Percentiles rank a stretch among this genome's conserved stretches.
These are phyloP conservation scores for Eleginops maclovinus DNA, from an alignment of 2,113 vertebrate species.

Conservation along the genomic window DNA sequence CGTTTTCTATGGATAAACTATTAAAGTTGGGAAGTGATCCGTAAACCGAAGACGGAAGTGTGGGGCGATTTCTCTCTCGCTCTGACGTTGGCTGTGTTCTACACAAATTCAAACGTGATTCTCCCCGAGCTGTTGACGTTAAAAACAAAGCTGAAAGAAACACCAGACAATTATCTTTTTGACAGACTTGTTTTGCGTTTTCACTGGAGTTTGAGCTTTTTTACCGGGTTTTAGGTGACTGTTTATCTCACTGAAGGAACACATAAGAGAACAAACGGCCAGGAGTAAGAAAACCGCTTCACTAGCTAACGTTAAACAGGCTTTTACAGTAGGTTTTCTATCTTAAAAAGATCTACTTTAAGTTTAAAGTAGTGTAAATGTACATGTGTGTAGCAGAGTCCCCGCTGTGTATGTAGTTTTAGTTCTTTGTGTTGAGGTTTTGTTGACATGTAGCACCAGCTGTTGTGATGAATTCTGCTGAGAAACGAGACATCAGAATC, in stretches of 20 bases:
- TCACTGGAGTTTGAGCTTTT: background rate
- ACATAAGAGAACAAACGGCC: background rate
- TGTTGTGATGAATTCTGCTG: constrained; percentile 47
- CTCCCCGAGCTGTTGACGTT: background rate
- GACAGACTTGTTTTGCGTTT: background rate
- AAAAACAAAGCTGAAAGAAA: background rate
- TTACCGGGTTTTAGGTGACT: background rate
- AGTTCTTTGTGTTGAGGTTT: too few relatives aligned
- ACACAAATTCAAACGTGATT: constrained; percentile 17
- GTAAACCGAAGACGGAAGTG: constrained; percentile 41
- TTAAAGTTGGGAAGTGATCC: too few relatives aligned
- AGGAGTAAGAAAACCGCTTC: background rate
- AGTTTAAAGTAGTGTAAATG: background rate
- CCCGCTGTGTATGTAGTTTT: too few relatives aligned
- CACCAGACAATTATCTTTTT: accelerated
- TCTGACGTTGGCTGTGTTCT: background rate
- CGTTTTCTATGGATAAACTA: accelerated
- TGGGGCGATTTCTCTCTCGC: background rate
- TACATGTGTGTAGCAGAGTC: background rate
- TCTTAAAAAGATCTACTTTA: background rate
- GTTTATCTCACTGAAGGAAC: background rate
- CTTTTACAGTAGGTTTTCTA: background rate
- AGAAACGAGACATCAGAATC: constrained; percentile 54
- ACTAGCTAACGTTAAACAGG: too few relatives aligned
- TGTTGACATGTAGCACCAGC: constrained; percentile 1